Evolutionary conservation across 2,888 invertebrate genomes (phyloP), one percentile per base, ranked within the genome.

Genomic region (Cheilosia soror): DNA sequence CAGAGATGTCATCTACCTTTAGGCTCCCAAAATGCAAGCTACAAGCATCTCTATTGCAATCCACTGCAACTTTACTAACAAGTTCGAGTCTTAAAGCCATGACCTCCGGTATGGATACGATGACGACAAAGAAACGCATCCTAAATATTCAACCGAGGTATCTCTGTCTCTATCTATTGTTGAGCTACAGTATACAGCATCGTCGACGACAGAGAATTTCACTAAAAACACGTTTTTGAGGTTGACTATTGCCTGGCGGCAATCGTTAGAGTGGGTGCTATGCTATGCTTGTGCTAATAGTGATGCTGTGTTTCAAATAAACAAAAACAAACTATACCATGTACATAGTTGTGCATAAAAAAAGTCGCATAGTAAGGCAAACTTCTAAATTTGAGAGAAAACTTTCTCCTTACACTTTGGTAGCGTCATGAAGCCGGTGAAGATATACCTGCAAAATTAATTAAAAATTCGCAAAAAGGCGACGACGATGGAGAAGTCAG

Each of bases 211-310:
- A 53, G 7, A 51, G 27, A 27, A 51, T 27, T 51, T 51, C 25
- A 27, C 51, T 27, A 51, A 51, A 29, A 51, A 51, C 25, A 29
- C 47, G 47, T 47, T 47, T 47, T 47, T 51, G 25, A 29, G 9
- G 60, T 51, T 60, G 53, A 40, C 51, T 15, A 53, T 40, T 66
- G 15, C 40, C 53, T 27, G 40, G 27, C 15, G 33, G 25, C 5
- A 55, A 15, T 15, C 27, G 25, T 5, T 27, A 5, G 51, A 25
- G 27, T 51, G 27, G 51, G 51, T 51, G 51, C 29, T 37, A 37
- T 37, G 11, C 37, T 37, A 4, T 29, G 4, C 29, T 29, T 29
- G 29, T 37, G 11, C 3, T 47, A 7, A 15, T 47, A 20, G 47
- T 15, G 15, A 47, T 47, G 47, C 47, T 47, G 20, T 47, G 47